Conservation (phyloP, 1,140 invertebrate species). For the Danaus plexippus region DNA sequence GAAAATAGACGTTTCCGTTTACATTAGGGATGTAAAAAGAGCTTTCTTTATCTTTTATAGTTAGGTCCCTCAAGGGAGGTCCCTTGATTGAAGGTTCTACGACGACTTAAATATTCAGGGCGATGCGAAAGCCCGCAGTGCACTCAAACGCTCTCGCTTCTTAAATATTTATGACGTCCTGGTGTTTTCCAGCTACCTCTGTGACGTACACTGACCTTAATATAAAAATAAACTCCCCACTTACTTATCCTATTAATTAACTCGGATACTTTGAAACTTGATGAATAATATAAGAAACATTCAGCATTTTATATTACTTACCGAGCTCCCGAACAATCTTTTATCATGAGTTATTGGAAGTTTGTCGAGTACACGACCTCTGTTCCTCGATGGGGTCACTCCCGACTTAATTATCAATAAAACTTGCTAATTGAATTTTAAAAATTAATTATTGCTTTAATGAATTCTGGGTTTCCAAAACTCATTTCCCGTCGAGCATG, state of each 20-base stretch:
- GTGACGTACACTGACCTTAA: no score
- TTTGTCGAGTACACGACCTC: background rate
- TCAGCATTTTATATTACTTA: no score
- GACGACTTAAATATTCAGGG: slow-evolving; percentile 24
- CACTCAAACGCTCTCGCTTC: slow-evolving; percentile 9
- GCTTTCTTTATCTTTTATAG: slow-evolving; percentile 14
- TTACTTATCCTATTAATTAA: no score
- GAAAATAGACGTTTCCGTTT: slow-evolving; percentile 18
- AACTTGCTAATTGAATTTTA: slow-evolving; percentile 31
- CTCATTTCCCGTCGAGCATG: slow-evolving; percentile 12
- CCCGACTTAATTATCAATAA: slow-evolving; percentile 20
- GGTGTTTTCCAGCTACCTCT: slow-evolving; percentile 3
- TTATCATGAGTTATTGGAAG: no score
- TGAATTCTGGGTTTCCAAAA: slow-evolving; percentile 16
- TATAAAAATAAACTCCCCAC: no score
- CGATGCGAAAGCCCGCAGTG: slow-evolving; percentile 9
- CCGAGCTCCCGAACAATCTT: no score
- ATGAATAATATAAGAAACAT: no score
- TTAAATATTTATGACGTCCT: slow-evolving; percentile 20
- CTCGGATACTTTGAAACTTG: no score
- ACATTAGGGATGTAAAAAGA: slow-evolving; percentile 17
- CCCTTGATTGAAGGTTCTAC: slow-evolving; percentile 25
- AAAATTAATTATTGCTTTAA: slow-evolving; percentile 29
- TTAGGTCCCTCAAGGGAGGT: slow-evolving; percentile 15
- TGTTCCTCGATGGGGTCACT: slow-evolving; percentile 8